phyloP scores from a whole-genome alignment of 2,797 vertebrate species.

The Ambastaia sidthimunki region DNA sequence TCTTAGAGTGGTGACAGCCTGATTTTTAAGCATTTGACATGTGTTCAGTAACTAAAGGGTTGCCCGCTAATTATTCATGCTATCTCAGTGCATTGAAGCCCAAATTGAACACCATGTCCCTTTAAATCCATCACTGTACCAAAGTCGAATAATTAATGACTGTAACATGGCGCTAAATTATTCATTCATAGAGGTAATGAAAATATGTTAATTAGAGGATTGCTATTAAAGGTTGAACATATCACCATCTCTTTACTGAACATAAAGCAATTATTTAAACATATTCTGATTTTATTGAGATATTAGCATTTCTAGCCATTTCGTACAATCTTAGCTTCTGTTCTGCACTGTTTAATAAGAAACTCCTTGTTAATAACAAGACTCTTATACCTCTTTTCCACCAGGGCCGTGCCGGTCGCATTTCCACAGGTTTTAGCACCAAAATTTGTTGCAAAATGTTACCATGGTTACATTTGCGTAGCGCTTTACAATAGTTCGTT shows the following conservation, averaged over 20 bases:
- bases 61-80: slow-evolving; percentile 76
- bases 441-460: too few species aligned
- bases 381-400: too few species aligned
- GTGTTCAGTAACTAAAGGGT: slow-evolving; percentile 46
- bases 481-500: too few species aligned
- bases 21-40: slow-evolving; percentile 51
- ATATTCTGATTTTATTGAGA: slow-evolving; percentile 82
- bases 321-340: not conserved
- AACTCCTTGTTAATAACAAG: slow-evolving; percentile 57
- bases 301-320: slow-evolving; percentile 67
- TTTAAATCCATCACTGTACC: slow-evolving; percentile 80
- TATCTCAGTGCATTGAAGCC: slow-evolving; percentile 73
- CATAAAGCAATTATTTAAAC: slow-evolving; percentile 87
- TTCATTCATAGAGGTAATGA: slow-evolving; percentile 88
- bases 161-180: slow-evolving; percentile 84
- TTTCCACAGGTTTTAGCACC: too few species aligned
- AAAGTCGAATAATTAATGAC: slow-evolving; percentile 81
- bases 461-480: too few species aligned
- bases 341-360: not conserved
- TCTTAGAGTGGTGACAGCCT: slow-evolving; percentile 29
- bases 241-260: slow-evolving; percentile 82
- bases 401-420: too few species aligned
- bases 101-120: slow-evolving; percentile 77
- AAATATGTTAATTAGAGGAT: slow-evolving; percentile 90
- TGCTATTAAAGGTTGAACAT: slow-evolving; percentile 81